phyloP scores from a whole-genome alignment of 2,888 invertebrate genomes.

The Chalcis sispes region DNA sequence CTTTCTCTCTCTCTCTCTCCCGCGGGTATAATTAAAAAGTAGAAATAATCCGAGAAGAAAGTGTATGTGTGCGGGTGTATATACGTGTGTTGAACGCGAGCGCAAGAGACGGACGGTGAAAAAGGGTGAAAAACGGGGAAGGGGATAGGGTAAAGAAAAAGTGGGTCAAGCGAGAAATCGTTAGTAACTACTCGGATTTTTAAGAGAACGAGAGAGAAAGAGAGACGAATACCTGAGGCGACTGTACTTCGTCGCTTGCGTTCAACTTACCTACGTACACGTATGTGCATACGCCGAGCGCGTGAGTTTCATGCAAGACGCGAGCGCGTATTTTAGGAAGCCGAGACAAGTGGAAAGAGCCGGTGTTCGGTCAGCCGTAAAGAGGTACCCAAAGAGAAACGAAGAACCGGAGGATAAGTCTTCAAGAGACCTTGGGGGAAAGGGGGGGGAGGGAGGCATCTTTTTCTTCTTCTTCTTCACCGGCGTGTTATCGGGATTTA shows the following conservation, averaged over 20 bases:
- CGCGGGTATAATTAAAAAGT: slow-evolving; percentile 64
- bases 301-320: too few relatives aligned
- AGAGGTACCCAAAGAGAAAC: not conserved
- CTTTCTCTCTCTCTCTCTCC: slow-evolving; percentile 43
- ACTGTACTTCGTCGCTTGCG: too few relatives aligned
- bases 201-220: not conserved
- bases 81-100: slow-evolving; percentile 2
- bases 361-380: slow-evolving; percentile 17
- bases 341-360: slow-evolving; percentile 29
- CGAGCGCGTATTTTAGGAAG: not conserved
- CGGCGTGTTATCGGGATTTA: not conserved
- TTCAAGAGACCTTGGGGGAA: too few relatives aligned
- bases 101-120: not conserved
- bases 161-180: slow-evolving; percentile 68
- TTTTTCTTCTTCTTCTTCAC: not conserved
- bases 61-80: not conserved
- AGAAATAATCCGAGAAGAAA: slow-evolving; percentile 58
- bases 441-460: too few relatives aligned
- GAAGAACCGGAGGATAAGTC: too few relatives aligned
- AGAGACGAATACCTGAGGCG: too few relatives aligned
- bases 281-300: too few relatives aligned
- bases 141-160: slow-evolving; percentile 56
- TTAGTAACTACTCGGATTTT: slow-evolving; percentile 65
- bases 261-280: too few relatives aligned
- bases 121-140: too few relatives aligned